Base-by-base conservation (phyloP, 1,140 invertebrate species). In the Bombus terrestris region DNA sequence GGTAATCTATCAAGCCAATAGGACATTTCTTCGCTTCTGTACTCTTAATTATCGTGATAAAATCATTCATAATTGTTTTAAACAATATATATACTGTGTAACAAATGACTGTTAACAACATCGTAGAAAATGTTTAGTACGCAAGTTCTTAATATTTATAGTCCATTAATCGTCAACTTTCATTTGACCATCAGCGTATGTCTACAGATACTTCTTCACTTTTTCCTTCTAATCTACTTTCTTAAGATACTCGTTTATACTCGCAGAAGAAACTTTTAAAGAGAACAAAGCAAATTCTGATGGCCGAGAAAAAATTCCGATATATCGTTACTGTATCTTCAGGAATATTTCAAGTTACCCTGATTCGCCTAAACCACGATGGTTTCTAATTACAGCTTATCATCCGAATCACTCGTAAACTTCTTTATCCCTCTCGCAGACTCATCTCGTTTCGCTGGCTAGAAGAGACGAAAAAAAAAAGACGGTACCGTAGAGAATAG, bases 311-410 rank as follows among this genome's bases (percentile, higher is more conserved):
- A 66, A 66, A 35, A 35, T 66, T 12, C 2, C 22, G 35, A 37
- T 68, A 37, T 25, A 35, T 37, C 35, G 32, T 68, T 37, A 25
- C 3, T 3, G 3, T 25, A 68, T 68, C 66, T 18, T 22, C 18
- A n/a, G 13, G n/a, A 32, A 66, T 66, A 66, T 66, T 66, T 32
- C n/a, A 66, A 35, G 64, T 66, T 62, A n/a, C 1, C 28, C 28
- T 28, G 59, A 62, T 62, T 62, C 59, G 59, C 59, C 59, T 71
- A 13, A 41, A 15, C 39, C 39, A 41, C 28, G 39, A 41, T 43
- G 69, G 39, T n/a, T 32, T 73, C 71, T 73, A 73, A 75, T 75
- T 47, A 53, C 75, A 39, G n/a, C n/a, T 53, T 59, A 59, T 59
- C 43, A 8, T 75, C 32, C n/a, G 53, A 76, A 76, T 76, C 75